Evolutionary conservation across 2,797 vertebrate genomes (phyloP), one percentile per base, ranked within the genome.

Genomic region (Antennarius maculatus): DNA sequence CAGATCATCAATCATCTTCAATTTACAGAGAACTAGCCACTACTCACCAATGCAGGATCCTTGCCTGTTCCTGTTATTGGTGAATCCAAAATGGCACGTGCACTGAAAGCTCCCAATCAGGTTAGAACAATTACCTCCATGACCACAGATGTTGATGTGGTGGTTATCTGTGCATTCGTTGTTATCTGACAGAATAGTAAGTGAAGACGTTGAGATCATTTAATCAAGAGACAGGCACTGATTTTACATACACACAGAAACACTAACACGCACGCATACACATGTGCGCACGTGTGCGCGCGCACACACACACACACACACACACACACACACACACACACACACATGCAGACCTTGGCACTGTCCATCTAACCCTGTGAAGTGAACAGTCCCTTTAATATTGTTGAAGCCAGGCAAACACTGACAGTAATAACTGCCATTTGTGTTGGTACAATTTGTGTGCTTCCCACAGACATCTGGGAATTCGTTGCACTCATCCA

Each of bases 351-450:
- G 31, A 90, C 87, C 90, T 39, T 1, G 0, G 54, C 90, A 92
- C 17, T 74, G 54, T 49, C 80, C 84, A 0, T 15, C 0, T 0
- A 0, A 0, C 0, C 0, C 1, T 1, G 60, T 84, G 69, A 87
- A 83, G 17, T 47, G 63, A 0, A 0, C 0, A 0, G 0, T 0
- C 1, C 23, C 16, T 0, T 0, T 0, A 0, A 0, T 0, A n/a
- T 76, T 4, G 4, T 0, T 5, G 66, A 31, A 90, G 6, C 90
- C 90, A 2, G 0, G 0, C 0, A 0, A 0, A 16, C 90, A 92
- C 9, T 12, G 1, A 61, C 90, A 92, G 46, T 28, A 28, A 67
- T 1, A 86, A 48, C 79, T 84, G 12, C 83, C 87, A 0, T 0
- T 0, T 0, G 81, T 89, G 71, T 92, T 88, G 10, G 10, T 0